Evolutionary conservation across 2,113 vertebrate species (phyloP).

Genomic region (Lepidiolamprologus cunningtoni): DNA sequence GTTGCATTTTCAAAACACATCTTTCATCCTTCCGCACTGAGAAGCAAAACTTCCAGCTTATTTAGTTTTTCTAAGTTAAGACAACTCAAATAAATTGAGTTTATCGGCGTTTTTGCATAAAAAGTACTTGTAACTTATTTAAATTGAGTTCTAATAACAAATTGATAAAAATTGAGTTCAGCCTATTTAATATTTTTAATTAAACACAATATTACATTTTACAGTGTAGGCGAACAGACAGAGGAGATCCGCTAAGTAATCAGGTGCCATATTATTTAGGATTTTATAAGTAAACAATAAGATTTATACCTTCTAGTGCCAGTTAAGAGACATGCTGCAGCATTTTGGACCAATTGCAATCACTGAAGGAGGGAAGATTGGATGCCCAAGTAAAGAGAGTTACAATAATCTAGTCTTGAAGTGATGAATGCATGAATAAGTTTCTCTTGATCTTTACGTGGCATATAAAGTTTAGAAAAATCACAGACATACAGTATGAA

Average conservation of each 20-base stretch:
- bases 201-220: too few species aligned
- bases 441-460: background rate
- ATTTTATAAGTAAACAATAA: background rate
- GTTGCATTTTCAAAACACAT: too few species aligned
- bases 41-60: too few species aligned
- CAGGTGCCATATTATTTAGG: background rate
- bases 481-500: background rate
- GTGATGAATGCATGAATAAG: background rate
- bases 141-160: too few species aligned
- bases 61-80: too few species aligned
- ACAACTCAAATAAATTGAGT: too few species aligned
- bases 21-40: too few species aligned
- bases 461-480: background rate
- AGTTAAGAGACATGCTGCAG: background rate
- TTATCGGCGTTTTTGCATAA: too few species aligned
- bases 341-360: background rate
- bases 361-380: background rate
- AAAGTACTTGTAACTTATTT: too few species aligned
- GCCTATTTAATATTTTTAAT: too few species aligned
- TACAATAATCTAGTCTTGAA: background rate
- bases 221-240: background rate
- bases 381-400: background rate
- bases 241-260: background rate
- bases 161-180: too few species aligned
- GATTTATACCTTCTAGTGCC: background rate